phyloP scores from a whole-genome alignment of 2,888 invertebrate species.

The Drosophila subquinaria region DNA sequence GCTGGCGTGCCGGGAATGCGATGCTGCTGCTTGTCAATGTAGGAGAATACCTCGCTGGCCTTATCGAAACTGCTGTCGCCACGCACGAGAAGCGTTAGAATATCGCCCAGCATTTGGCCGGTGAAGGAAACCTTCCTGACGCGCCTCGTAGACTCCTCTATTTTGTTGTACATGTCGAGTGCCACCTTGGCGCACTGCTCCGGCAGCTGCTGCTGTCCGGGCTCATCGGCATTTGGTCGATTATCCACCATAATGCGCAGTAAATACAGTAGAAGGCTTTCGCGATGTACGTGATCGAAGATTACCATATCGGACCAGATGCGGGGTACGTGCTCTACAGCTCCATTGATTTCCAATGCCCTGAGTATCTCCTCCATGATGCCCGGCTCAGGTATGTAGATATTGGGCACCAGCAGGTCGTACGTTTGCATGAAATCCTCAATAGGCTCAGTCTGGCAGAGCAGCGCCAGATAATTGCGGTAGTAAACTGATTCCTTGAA shows the following conservation, averaged over 20 bases:
- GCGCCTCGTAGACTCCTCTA: slow-evolving; percentile 86
- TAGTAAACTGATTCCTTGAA: slow-evolving; percentile 93
- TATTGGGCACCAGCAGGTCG: slow-evolving; percentile 90
- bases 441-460: slow-evolving; percentile 87
- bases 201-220: slow-evolving; percentile 65
- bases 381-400: slow-evolving; percentile 92
- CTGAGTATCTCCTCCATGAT: slow-evolving; percentile 91
- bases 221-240: slow-evolving; percentile 71
- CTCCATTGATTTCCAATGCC: slow-evolving; percentile 89
- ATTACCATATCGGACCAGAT: slow-evolving; percentile 93
- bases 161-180: slow-evolving; percentile 87
- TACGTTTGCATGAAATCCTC: slow-evolving; percentile 89
- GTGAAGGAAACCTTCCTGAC: slow-evolving; percentile 85
- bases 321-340: slow-evolving; percentile 89
- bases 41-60: slow-evolving; percentile 86
- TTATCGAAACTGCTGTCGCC: slow-evolving; percentile 86
- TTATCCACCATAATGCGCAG: slow-evolving; percentile 88
- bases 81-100: slow-evolving; percentile 86
- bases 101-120: slow-evolving; percentile 88
- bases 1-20: slow-evolving; percentile 87
- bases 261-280: slow-evolving; percentile 87
- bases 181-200: slow-evolving; percentile 87
- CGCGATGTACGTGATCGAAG: slow-evolving; percentile 89
- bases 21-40: slow-evolving; percentile 86
- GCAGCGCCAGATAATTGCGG: slow-evolving; percentile 90